Base-by-base conservation (phyloP, 92 coral and sea anemone genomes). In the Phenganax subtilis region DNA sequence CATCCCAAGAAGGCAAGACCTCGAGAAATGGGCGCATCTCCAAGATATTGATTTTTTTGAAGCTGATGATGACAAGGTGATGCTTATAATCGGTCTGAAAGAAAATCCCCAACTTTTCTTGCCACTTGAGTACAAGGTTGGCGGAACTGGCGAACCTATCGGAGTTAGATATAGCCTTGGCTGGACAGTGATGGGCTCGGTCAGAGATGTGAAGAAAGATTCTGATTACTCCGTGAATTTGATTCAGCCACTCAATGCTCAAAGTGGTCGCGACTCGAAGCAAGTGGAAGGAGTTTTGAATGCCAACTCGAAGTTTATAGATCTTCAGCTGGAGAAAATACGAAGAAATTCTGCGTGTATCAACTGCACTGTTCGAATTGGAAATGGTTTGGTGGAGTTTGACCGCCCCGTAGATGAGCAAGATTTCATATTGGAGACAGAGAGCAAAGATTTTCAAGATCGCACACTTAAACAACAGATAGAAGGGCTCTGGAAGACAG, bases 171-270 rank as follows among this genome's bases (percentile, higher is more conserved):
- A 86, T 59, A 88, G 87, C 55, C 72, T 89, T 69, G 90, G 92
- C 51, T 89, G 90, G 88, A 89, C 89, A 55, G 87, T 86, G 68
- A 89, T 83, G 86, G 89, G 91, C 52, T 85, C 87, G 57, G 70
- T 89, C 71, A 80, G 87, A 15, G 83, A 75, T 12, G 56, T 55
- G 80, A 86, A 86, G 76, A 63, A 66, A 27, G 54, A 66, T 78
- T 59, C 61, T 9, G 12, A 30, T 71, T 86, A 58, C 51, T 80
- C 89, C 9, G 85, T 76, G 73, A 88, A 88, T 68, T 82, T 86
- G 55, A 57, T 83, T 55, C 88, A 79, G 52, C 0, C 65, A 57
- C 0, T 7, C 84, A 28, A 64, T 12, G 12, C 12, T 59, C n/a
- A 3, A 59, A 59, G 16, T 14, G 65, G 65, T 37, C 8, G 68